Conservation (phyloP, 2,888 invertebrate species). For the Brassicogethes aeneus region DNA sequence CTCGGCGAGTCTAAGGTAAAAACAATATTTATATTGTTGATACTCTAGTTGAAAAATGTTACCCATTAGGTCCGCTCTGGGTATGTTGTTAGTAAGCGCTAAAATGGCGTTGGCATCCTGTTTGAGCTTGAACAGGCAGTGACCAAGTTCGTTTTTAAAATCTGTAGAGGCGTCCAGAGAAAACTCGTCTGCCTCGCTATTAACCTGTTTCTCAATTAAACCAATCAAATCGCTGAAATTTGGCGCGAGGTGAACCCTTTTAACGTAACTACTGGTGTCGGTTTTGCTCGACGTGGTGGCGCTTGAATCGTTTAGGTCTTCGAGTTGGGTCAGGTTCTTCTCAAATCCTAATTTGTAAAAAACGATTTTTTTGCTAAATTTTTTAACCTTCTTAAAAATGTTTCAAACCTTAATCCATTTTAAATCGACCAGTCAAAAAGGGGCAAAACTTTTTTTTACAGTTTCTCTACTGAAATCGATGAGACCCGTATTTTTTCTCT, state of each 20-base stretch:
- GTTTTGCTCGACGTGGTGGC: slow-evolving; percentile 21
- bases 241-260: slow-evolving; percentile 61
- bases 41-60: slow-evolving; percentile 4
- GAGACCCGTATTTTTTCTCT: too few species aligned
- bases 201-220: slow-evolving; percentile 51
- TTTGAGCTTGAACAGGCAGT: slow-evolving; percentile 57
- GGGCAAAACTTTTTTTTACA: too few species aligned
- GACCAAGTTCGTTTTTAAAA: slow-evolving; percentile 56
- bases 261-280: slow-evolving; percentile 19
- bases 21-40: neutral
- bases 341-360: too few species aligned
- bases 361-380: too few species aligned
- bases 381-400: too few species aligned
- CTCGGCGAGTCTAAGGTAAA: neutral
- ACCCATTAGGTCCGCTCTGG: slow-evolving; percentile 11
- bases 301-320: slow-evolving; percentile 23
- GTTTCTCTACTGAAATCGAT: too few species aligned
- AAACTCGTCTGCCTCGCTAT: neutral
- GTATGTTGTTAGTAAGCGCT: slow-evolving; percentile 41
- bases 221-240: slow-evolving; percentile 52
- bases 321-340: slow-evolving; percentile 23
- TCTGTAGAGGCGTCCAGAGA: slow-evolving; percentile 38
- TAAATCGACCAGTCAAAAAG: too few species aligned
- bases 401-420: too few species aligned
- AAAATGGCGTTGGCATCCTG: slow-evolving; percentile 63